Base-by-base conservation (phyloP, 2,797 vertebrate genomes). In the Garrulus glandarius region DNA sequence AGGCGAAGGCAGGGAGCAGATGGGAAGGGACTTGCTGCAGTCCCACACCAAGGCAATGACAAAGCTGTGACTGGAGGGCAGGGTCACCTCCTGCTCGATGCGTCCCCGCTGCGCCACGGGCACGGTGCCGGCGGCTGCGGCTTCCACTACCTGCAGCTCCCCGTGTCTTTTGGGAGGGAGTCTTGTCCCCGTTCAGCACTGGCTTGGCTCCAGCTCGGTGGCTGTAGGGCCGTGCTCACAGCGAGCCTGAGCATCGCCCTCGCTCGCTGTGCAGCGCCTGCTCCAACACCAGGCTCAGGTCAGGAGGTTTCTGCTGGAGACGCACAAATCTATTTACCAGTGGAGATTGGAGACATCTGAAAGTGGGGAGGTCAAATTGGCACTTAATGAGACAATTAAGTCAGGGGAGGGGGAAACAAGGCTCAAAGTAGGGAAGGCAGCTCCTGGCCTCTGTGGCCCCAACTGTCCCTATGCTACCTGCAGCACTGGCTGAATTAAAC, bases 21-120 rank as follows among this genome's bases (percentile, higher is more conserved):
- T 88, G 92, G 96, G 67, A 82, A 94, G 93, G 72, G 93, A 97
- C 90, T 84, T 80, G 91, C 96, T 87, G 92, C 91, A 82, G 60
- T 95, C 92, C 92, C 79, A 2, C 90, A n/a, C 57, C 50, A 2
- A 78, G 70, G 84, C 56, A 14, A 24, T 74, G 84, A 91, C 84
- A 92, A 76, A 92, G 79, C 93, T 15, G 59, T 1, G 27, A 78
- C 65, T 9, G 39, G 95, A 81, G 74, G 19, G 4, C 59, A 26
- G 75, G 89, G 89, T 85, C 87, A 79, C 71, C 87, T 94, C 91
- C 92, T 22, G 67, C 87, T 71, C 11, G 0, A 70, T 37, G 43
- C 63, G 3, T 74, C 82, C 91, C 82, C 2, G 5, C 78, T 8
- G 22, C 4, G 15, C 57, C 87, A 44, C 0, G 59, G 94, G 94